Evolutionary conservation across 2,888 invertebrate genomes (phyloP), one percentile per base, ranked within the genome.

Genomic region (Lagria hirta): DNA sequence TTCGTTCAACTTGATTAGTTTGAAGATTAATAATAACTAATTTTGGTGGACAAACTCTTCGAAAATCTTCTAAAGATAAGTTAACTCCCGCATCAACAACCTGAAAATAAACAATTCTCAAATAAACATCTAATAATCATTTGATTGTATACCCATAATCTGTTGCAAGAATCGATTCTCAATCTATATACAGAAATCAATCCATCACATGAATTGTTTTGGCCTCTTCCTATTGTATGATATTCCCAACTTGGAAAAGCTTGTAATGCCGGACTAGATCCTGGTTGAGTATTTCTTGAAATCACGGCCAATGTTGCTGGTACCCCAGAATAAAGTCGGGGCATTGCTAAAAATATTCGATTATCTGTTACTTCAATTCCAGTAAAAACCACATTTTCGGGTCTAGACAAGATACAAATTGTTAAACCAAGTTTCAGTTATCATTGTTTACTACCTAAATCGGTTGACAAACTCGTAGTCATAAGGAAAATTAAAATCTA

Each of bases 141-240:
- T n/a, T n/a, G n/a, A n/a, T n/a, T 21, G 42, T 59, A 51, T 51
- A 70, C 71, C 90, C 90, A 90, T 2, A 90, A 73, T 10, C 90
- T 76, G 68, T 88, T 85, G 71, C 90, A 90, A n/a, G 83, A 79
- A 67, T 90, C 90, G 17, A 82, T 74, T 10, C 84, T 79, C 30
- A 84, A 69, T 13, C 90, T 77, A 73, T 90, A 90, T 24, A 88
- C 88, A 0, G 89, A 89, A 37, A 88, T 80, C 15, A 91, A 67
- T 0, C 84, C 82, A 10, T 84, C 81, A 66, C 90, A 90, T 70
- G 86, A 87, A 65, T 82, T 80, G 71, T 86, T 87, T 54, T 80
- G 78, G 0, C 81, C 82, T 11, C 78, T 78, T 0, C 83, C 84
- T 0, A 84, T 82, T 0, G 76, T 75, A 57, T 90, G 88, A 78